phyloP scores from a whole-genome alignment of 2,888 invertebrate genomes.

The Melitaea athalia region DNA sequence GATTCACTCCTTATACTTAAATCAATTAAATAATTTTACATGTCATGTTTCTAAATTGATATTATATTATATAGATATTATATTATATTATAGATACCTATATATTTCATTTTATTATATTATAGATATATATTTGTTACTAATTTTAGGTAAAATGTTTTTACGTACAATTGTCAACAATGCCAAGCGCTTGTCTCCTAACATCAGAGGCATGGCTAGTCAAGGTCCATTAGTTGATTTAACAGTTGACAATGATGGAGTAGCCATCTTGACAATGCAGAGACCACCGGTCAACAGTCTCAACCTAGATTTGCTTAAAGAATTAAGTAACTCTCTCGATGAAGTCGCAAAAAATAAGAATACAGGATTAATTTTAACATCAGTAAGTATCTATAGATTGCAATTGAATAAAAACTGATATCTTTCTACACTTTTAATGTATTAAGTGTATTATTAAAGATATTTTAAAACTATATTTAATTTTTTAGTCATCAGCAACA shows the following conservation, averaged over 20 bases:
- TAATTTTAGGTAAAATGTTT: conserved; percentile 57
- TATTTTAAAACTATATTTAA: background rate
- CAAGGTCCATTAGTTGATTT: conserved; percentile 81
- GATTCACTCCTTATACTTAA: background rate
- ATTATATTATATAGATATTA: too few species aligned
- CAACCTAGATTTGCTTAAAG: conserved; percentile 87
- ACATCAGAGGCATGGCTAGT: conserved; percentile 58
- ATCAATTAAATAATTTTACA: background rate
- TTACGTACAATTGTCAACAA: conserved; percentile 54
- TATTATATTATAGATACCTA: too few species aligned
- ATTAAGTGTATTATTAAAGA: too few species aligned
- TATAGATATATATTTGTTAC: background rate
- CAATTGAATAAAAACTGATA: background rate
- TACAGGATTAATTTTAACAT: conserved; percentile 90
- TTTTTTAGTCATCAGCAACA: conserved; percentile 83
- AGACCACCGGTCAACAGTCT: conserved; percentile 91
- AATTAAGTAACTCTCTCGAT: conserved; percentile 84
- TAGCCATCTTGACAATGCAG: conserved; percentile 88
- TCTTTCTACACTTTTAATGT: background rate
- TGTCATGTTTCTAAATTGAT: too few species aligned
- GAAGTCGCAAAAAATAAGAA: conserved; percentile 86
- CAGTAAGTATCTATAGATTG: conserved; percentile 77
- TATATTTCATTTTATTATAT: too few species aligned
- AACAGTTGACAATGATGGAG: conserved; percentile 84
- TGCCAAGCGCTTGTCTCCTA: conserved; percentile 51